phyloP scores from a whole-genome alignment of 2,797 vertebrate species.

The Avahi laniger region DNA sequence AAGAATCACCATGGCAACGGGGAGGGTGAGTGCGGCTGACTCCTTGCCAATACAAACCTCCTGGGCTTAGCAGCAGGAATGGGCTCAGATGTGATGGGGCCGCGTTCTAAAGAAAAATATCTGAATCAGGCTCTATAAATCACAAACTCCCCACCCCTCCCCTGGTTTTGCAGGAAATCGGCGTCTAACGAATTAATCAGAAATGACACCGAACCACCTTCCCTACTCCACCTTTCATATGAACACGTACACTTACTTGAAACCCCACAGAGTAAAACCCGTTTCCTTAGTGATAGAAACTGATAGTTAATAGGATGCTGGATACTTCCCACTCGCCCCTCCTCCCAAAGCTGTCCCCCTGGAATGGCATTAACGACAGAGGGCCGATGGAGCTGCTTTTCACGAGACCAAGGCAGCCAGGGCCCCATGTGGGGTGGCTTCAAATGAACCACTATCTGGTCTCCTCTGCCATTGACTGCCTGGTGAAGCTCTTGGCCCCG shows the following conservation, averaged over 20 bases:
- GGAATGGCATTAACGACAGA: background rate
- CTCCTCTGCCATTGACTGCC: background rate
- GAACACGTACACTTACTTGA: background rate
- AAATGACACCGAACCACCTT: background rate
- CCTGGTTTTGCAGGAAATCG: background rate
- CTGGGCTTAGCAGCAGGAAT: constrained; percentile 19
- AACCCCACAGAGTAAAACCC: background rate
- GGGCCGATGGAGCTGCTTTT: background rate
- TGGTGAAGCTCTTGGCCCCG: background rate
- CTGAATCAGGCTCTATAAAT: constrained; percentile 30
- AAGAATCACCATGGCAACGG: constrained; percentile 43
- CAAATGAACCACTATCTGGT: background rate
- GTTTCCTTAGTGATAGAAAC: background rate
- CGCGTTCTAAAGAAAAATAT: constrained; percentile 53
- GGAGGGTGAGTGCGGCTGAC: background rate
- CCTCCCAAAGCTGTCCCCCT: background rate
- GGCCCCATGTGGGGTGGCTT: background rate
- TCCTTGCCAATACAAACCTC: constrained; percentile 61
- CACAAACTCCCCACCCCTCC: background rate
- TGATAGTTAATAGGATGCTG: background rate
- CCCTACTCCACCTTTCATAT: background rate
- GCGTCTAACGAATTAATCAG: constrained; percentile 46
- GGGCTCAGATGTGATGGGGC: constrained; percentile 26
- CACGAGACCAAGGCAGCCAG: background rate
- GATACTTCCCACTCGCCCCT: background rate